These are phyloP conservation scores for Malurus melanocephalus DNA, from an alignment of 2,113 vertebrate species.

Conservation along the genomic window DNA sequence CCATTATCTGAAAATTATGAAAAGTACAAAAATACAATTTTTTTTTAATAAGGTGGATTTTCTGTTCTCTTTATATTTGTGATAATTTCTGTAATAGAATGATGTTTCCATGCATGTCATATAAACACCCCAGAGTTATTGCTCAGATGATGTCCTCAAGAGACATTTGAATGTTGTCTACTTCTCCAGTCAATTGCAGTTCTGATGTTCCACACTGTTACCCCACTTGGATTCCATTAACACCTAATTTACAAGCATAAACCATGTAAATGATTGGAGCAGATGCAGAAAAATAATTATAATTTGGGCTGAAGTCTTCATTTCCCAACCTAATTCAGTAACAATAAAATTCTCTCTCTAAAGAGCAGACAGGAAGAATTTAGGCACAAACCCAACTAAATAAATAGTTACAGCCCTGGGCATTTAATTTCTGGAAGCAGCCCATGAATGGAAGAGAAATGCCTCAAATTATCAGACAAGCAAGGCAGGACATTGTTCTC, in stretches of 20 bases:
- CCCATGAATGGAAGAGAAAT: not conserved
- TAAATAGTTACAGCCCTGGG: not conserved
- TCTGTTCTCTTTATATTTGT: not conserved
- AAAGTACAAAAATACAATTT: not conserved
- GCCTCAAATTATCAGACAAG: not conserved
- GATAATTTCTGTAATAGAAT: not conserved
- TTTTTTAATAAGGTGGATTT: not conserved
- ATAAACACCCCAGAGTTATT: not conserved
- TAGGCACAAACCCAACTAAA: not conserved
- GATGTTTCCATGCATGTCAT: not conserved
- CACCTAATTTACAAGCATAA: slow-evolving; percentile 68
- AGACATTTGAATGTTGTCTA: slow-evolving; percentile 21
- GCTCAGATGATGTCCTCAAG: slow-evolving; percentile 25
- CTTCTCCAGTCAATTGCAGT: slow-evolving; percentile 53
- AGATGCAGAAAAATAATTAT: slow-evolving; percentile 69
- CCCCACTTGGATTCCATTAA: slow-evolving; percentile 69
- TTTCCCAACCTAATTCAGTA: slow-evolving; percentile 44
- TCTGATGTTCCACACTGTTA: slow-evolving; percentile 66
- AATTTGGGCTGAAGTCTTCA: slow-evolving; percentile 66
- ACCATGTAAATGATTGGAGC: slow-evolving; percentile 60
- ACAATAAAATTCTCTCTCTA: slow-evolving; percentile 45
- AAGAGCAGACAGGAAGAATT: slow-evolving; percentile 3
- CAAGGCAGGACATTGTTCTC: not conserved
- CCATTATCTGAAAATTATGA: not conserved
- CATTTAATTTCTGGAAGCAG: not conserved